Conservation (phyloP, 2,888 invertebrate genomes). For the Drosophila austrosaltans region DNA sequence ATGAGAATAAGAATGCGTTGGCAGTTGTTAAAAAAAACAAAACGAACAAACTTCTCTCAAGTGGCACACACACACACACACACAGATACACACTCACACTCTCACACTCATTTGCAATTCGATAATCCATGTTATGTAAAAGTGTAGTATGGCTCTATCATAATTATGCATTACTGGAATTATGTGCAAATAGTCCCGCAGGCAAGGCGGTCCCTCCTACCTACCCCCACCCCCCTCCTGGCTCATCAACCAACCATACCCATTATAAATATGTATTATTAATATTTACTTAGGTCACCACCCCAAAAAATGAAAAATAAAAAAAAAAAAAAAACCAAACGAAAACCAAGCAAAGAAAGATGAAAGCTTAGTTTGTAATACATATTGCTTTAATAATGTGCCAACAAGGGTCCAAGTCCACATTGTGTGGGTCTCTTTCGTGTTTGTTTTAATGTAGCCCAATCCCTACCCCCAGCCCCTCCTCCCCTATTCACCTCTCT, state of each 20-base stretch:
- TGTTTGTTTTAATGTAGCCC: constrained; percentile 75
- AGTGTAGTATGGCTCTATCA: constrained; percentile 21
- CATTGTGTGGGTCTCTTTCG: constrained; percentile 24
- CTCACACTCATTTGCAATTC: constrained; percentile 24
- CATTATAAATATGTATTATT: constrained; percentile 80
- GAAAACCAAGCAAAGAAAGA: constrained; percentile 36
- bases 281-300: constrained; percentile 80
- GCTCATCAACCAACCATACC: background rate
- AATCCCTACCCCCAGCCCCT: background rate
- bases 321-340: background rate
- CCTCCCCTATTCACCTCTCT: background rate
- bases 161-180: constrained; percentile 74
- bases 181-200: constrained; percentile 74
- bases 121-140: constrained; percentile 50
- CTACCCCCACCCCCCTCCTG: background rate
- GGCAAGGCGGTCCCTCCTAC: constrained; percentile 12
- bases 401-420: constrained; percentile 51
- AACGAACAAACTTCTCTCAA: constrained; percentile 9
- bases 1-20: background rate
- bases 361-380: constrained; percentile 68
- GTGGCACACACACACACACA: constrained; percentile 1
- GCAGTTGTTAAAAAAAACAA: constrained; percentile 1
- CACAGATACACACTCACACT: background rate
- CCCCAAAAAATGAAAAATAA: constrained; percentile 28
- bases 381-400: constrained; percentile 71